phyloP scores from a whole-genome alignment of 2,888 invertebrate genomes.

The Caenorhabditis parvicauda region DNA sequence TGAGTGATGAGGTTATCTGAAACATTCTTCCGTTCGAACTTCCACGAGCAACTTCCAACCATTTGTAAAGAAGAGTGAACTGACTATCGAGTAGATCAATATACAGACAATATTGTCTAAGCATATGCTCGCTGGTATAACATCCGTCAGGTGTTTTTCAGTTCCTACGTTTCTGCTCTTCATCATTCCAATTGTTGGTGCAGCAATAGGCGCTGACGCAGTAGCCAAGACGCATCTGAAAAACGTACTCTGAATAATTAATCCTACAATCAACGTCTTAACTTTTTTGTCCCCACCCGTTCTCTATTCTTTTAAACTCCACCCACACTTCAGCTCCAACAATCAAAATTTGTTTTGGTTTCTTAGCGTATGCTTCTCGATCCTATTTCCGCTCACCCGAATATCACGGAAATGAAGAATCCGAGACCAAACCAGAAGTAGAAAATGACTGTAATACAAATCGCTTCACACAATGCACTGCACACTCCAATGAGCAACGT shows the following conservation, averaged over 20 bases:
- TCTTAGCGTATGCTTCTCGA: background rate
- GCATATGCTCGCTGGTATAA: constrained; percentile 24
- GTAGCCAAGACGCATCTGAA: constrained; percentile 26
- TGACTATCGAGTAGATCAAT: constrained; percentile 22
- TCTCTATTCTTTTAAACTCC: background rate
- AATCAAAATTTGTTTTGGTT: background rate
- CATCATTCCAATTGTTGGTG: constrained; percentile 21
- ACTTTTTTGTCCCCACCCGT: no score
- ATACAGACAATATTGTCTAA: constrained; percentile 29
- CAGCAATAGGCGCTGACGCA: constrained; percentile 27
- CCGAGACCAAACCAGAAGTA: no score
- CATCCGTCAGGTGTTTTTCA: constrained; percentile 25
- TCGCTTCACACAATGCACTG: no score
- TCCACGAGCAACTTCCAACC: no score
- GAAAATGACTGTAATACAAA: no score
- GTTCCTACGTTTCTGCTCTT: constrained; percentile 23
- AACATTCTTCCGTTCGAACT: no score
- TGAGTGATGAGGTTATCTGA: no score
- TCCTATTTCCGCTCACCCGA: no score
- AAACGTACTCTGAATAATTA: background rate
- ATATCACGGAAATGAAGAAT: no score
- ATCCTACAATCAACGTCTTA: no score
- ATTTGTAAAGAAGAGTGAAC: constrained; percentile 20
- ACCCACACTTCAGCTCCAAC: background rate
- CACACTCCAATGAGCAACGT: no score